A percentile compares a stretch with the other conserved stretches of the same genome.
Evolutionary conservation across 2,113 vertebrate genomes (phyloP).

Genomic region (Plotosus lineatus): DNA sequence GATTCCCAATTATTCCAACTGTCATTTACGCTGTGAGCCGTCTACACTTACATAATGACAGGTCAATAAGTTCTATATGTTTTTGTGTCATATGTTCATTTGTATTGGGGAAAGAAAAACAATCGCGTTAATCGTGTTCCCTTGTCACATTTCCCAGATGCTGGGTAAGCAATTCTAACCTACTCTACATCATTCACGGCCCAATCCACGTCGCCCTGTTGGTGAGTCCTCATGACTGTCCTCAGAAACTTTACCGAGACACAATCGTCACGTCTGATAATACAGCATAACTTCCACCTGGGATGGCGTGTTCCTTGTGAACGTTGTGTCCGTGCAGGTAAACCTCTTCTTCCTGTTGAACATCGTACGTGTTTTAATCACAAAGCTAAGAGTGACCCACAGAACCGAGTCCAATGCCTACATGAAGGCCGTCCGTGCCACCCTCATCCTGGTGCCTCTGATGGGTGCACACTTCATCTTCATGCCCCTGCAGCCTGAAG

Average conservation of each 20-base stretch:
- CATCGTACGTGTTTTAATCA: conserved; percentile 79
- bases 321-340: conserved; percentile 60
- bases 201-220: conserved; percentile 89
- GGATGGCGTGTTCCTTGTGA: neutral
- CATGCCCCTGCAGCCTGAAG: conserved; percentile 63
- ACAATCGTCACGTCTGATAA: neutral
- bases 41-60: conserved; percentile 67
- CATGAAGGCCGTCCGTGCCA: conserved; percentile 78
- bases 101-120: neutral
- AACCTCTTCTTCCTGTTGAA: conserved; percentile 80
- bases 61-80: conserved; percentile 56
- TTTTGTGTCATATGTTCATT: neutral
- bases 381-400: conserved; percentile 76
- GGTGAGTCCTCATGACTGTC: conserved; percentile 68
- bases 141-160: conserved; percentile 75
- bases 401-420: conserved; percentile 70
- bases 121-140: neutral
- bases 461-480: conserved; percentile 75
- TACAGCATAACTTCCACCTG: neutral
- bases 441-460: conserved; percentile 77
- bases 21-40: conserved; percentile 70
- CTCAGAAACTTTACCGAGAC: neutral
- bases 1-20: conserved; percentile 75
- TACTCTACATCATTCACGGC: conserved; percentile 90
- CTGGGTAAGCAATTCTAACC: conserved; percentile 86